Conservation (phyloP, 2,113 vertebrate species). For the Phodopus roborovskii region DNA sequence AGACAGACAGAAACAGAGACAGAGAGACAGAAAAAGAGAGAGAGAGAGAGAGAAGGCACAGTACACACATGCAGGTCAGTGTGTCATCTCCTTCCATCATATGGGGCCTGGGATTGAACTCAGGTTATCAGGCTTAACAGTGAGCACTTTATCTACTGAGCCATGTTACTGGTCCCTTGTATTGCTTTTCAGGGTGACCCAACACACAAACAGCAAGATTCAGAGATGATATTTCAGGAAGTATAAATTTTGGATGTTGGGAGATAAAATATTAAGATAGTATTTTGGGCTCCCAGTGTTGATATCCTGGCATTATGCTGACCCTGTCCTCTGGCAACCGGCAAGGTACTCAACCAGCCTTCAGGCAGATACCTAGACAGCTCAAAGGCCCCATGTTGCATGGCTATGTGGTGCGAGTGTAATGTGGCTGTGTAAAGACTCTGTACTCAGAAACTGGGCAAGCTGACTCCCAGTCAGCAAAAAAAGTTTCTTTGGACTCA, state of each 20-base stretch:
- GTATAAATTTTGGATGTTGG: neutral
- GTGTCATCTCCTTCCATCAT: neutral
- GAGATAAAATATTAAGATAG: neutral
- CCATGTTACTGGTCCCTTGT: neutral
- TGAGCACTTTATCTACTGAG: neutral
- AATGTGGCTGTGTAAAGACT: too few relatives aligned
- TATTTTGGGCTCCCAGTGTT: neutral
- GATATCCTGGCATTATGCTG: too few relatives aligned
- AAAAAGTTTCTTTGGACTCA: too few relatives aligned
- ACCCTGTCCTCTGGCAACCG: too few relatives aligned
- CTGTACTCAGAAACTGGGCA: too few relatives aligned
- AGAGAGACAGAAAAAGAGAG: too few relatives aligned
- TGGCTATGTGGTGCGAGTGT: too few relatives aligned
- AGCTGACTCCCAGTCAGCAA: too few relatives aligned
- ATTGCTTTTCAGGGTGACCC: neutral
- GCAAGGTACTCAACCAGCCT: too few relatives aligned
- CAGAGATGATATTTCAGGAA: neutral
- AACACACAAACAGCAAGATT: neutral
- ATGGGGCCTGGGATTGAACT: neutral
- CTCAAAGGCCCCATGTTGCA: too few relatives aligned
- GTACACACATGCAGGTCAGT: neutral
- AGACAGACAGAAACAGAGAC: too few relatives aligned
- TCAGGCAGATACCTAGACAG: too few relatives aligned
- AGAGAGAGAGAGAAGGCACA: neutral
- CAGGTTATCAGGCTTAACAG: neutral